phyloP scores from a whole-genome alignment of 2,113 vertebrate genomes.

The Malurus melanocephalus region DNA sequence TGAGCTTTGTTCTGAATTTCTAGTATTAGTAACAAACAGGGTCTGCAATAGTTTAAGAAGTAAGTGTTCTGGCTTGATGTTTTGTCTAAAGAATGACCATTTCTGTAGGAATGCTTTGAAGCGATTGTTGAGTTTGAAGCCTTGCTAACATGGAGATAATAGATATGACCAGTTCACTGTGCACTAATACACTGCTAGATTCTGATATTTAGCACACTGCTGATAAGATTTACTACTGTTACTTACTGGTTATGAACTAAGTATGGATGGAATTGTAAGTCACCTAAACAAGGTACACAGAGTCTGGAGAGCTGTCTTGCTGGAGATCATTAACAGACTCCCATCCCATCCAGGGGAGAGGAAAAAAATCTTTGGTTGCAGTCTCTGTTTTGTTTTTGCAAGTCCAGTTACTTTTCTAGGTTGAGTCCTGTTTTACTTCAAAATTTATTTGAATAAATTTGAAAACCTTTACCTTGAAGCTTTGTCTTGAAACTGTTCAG shows the following conservation, averaged over 20 bases:
- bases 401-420: neutral
- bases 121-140: neutral
- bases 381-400: neutral
- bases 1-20: neutral
- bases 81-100: neutral
- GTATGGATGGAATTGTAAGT: neutral
- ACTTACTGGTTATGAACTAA: neutral
- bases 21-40: neutral
- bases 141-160: neutral
- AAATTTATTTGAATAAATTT: neutral
- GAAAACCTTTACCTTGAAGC: neutral
- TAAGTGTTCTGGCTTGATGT: neutral
- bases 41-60: neutral
- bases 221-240: neutral
- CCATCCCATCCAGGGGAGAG: neutral
- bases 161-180: conserved; percentile 41
- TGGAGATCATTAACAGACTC: neutral
- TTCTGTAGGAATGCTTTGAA: neutral
- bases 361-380: neutral
- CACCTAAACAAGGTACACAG: neutral
- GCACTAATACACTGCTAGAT: neutral
- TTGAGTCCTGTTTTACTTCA: neutral
- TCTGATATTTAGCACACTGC: neutral
- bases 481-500: neutral
- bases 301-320: neutral